Evolutionary conservation across 2,797 vertebrate species (phyloP), one percentile per base, ranked within the genome.

Genomic region (Sebastes steindachneri): DNA sequence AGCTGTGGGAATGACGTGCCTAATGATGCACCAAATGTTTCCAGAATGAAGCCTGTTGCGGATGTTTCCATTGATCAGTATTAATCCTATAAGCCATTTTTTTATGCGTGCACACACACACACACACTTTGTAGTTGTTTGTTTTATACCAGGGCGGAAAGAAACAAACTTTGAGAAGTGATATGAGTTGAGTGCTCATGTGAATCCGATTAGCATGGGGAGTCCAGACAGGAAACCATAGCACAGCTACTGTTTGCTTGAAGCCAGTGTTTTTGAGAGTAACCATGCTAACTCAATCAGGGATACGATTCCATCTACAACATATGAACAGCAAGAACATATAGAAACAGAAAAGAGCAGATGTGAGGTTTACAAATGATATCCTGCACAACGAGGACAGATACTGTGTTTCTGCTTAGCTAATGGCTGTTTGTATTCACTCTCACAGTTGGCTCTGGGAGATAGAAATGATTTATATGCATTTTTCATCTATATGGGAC

Each of bases 381-480:
- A 58, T 64, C 45, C 69, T 55, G 31, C 37, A 31, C 51, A 77
- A 77, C 67, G 64, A 58, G 70, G 70, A 76, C 48, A 62, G 26
- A 64, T 17, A 64, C 29, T 54, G 29, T 60, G 31, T 33, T 68
- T 64, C 45, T 58, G 67, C 60, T 84, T 17, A 59, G 74, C 77
- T 89, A 88, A 89, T 86, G 68, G 51, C 58, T 77, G 85, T 80
- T 86, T 86, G 83, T 59, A 78, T 88, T 89, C 41, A 77, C 69
- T 85, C 68, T 72, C 73, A 82, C 72, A 73, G 73, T 80, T 77
- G 71, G 73, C 77, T 63, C n/a, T 6, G 35, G 82, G 73, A 75
- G 73, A 87, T 69, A 64, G n/a, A 82, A 57, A 84, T 79, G 21
- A 88, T 84, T 82, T 88, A 84, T 85, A 88, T 80, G 73, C 67